Evolutionary conservation across 2,113 vertebrate species (phyloP).

Genomic region (Solea solea): DNA sequence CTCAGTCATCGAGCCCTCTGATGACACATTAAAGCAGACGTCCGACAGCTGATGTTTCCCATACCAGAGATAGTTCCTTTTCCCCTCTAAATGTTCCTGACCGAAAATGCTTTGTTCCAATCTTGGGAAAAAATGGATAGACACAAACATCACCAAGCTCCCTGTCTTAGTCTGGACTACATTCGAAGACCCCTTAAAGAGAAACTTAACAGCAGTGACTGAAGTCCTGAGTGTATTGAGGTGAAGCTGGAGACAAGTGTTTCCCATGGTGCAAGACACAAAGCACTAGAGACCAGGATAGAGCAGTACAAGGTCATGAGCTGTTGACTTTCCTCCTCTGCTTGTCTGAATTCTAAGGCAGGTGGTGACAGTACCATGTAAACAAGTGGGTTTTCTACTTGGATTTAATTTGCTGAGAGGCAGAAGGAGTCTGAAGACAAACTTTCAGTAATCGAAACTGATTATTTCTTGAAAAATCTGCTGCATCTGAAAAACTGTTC

Average conservation of each 20-base stretch:
- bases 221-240: conserved; percentile 50
- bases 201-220: conserved; percentile 30
- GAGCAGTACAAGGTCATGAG: conserved; percentile 65
- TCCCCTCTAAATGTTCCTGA: conserved; percentile 30
- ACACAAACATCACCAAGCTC: conserved; percentile 23
- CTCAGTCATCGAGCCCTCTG: conserved; percentile 19
- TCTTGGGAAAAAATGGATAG: conserved; percentile 45
- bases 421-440: conserved; percentile 37
- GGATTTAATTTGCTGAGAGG: conserved; percentile 42
- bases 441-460: conserved; percentile 20
- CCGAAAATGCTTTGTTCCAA: conserved; percentile 51
- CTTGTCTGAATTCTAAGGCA: conserved; percentile 62
- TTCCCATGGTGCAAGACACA: conserved; percentile 49
- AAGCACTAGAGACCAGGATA: conserved; percentile 44
- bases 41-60: conserved; percentile 62
- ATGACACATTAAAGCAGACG: conserved; percentile 42
- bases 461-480: not conserved
- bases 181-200: conserved; percentile 43
- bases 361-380: conserved; percentile 77
- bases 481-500: not conserved
- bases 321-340: conserved; percentile 74
- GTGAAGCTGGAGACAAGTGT: conserved; percentile 72
- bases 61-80: conserved; percentile 50
- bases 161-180: conserved; percentile 32
- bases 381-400: conserved; percentile 60